Evolutionary conservation across 1,140 invertebrate genomes (phyloP), one percentile per base, ranked within the genome.

Genomic region (Musca domestica): DNA sequence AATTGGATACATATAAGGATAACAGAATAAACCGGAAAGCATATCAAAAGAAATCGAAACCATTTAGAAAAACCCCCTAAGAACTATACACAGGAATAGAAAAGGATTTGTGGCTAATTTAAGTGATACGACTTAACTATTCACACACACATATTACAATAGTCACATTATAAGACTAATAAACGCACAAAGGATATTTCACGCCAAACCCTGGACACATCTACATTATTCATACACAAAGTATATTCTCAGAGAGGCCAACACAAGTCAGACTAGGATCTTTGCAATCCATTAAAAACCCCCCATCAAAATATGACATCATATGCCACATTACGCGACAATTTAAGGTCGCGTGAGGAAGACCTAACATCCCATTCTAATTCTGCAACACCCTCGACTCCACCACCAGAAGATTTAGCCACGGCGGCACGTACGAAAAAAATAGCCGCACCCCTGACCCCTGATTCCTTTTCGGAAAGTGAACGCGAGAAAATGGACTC

Each of bases 401-500:
- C 52, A 25, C 27, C 56, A 34, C 27, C 17, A 7, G 27, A 58
- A 27, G 27, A 58, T 19, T 61, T 61, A 9, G 56, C 25, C 17
- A 34, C n/a, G 2, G 22, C 30, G 30, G n/a, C 7, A 34, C 34
- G n/a, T 9, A 34, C 41, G 5, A 61, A 61, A 10, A 61, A 61
- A 61, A 41, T 61, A 17, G n/a, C 30, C 41, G 34, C 56, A 61
- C 27, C 56, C 10, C 17, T 30, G 2, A 61, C 56, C 2, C 56
- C 56, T 12, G 69, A 70, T 56, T 68, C 71, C 7, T 67, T 63
- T 64, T 77, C 76, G 48, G 76, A 78, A 69, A 78, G 78, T 1
- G 49, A 64, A 27, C 70, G 73, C 2, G 78, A 81, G 58, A 81
- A 81, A 72, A 71, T 75, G 66, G 78, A 81, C 65, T 75, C 76